Evolutionary conservation across 1,140 invertebrate species (phyloP), one percentile per base, ranked within the genome.

Genomic region (Pachyrhynchus sulphureomaculatus): DNA sequence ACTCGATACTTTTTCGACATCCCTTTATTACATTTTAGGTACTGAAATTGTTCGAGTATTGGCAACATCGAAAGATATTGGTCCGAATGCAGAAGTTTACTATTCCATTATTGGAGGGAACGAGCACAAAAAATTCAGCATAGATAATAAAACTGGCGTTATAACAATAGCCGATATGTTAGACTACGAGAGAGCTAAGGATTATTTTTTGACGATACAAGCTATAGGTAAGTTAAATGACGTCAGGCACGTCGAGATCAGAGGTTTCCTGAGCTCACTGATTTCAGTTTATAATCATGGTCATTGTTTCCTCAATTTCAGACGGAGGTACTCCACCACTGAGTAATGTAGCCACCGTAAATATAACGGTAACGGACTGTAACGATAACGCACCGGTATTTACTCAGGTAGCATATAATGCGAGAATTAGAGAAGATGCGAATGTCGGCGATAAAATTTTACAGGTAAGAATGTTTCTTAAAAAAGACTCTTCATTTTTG

Each of bases 301-400:
- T n/a, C n/a, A n/a, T n/a, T 29, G 1, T 6, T 29, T 2, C 21
- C 10, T 21, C 5, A 24, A 2, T 34, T 48, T 26, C 20, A 61
- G 96, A 98, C 75, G 88, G 89, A 2, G 94, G 90, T 12, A 81
- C 82, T 6, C 93, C 93, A 3, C 91, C 93, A 10, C 80, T 96
- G 2, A 91, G 87, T 65, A 92, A 91, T 72, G 86, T 91, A 62
- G 90, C 91, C 1, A 87, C 87, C n/a, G 84, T 95, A 3, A 95
- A 96, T 72, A 89, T 98, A 41, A 87, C 89, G 0, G 83, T 97
- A 2, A 80, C 83, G 5, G 95, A 97, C 77, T 87, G 88, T 65
- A 97, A 97, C 73, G 95, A 97, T 71, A 96, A 96, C 76, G 80
- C 85, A 8, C 94, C 95, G 2, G 80, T 85, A 33, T 97, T 97